Conservation (phyloP, 1,140 invertebrate species). For the Colletes gigas region DNA sequence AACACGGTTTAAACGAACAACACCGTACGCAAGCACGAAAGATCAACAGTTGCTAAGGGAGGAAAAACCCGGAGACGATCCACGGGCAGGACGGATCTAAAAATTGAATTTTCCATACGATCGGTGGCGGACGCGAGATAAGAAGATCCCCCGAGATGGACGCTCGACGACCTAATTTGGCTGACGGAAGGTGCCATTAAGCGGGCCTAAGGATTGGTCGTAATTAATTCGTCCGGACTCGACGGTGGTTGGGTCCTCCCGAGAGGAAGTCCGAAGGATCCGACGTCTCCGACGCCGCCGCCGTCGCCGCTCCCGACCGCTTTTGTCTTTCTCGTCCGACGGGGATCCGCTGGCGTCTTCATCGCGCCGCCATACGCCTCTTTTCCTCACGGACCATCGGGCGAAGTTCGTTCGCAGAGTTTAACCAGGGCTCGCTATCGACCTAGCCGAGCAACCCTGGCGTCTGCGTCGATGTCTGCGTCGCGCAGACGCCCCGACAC, state of each 20-base stretch:
- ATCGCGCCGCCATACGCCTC: conserved; percentile 47
- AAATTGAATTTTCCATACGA: background rate
- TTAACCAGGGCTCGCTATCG: conserved; percentile 78
- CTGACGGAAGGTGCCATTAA: conserved; percentile 56
- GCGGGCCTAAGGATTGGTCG: conserved; percentile 57
- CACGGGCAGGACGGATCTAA: background rate
- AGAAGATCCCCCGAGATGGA: conserved; percentile 1
- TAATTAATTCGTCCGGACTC: conserved; percentile 72
- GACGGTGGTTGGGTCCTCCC: conserved; percentile 23
- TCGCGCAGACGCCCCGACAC: conserved; percentile 74
- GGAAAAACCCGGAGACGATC: background rate
- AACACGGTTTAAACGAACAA: no score
- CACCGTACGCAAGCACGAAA: no score
- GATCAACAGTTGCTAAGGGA: no score
- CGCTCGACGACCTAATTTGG: conserved; percentile 61
- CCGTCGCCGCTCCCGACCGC: conserved; percentile 3
- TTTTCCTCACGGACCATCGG: conserved; percentile 72
- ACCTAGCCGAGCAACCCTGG: conserved; percentile 73
- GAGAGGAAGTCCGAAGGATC: conserved; percentile 17
- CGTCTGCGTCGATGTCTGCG: conserved; percentile 76
- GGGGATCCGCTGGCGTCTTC: conserved; percentile 2
- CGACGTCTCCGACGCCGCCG: background rate
- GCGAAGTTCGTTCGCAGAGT: conserved; percentile 71
- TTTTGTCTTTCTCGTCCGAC: conserved; percentile 24
- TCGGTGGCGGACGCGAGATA: background rate